A percentile compares a stretch with the other conserved stretches of the same genome.
These are phyloP conservation scores for Tachypleus tridentatus DNA, from an alignment of 1,140 invertebrate genomes.

Conservation along the genomic window DNA sequence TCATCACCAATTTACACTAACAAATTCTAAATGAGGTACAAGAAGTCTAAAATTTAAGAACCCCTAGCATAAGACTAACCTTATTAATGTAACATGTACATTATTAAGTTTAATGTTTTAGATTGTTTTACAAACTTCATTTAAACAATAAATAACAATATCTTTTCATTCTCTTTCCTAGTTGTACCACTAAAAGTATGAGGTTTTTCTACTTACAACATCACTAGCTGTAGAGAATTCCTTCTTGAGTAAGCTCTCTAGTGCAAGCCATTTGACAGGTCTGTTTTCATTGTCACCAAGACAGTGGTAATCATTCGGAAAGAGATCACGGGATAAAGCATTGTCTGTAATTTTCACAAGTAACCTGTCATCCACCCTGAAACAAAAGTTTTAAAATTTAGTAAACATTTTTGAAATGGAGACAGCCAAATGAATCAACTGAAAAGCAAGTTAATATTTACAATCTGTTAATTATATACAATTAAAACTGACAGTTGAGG, in stretches of 20 bases:
- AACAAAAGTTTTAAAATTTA: too few species aligned
- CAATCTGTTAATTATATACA: too few species aligned
- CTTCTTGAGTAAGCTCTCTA: slow-evolving; percentile 71
- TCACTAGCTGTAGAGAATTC: slow-evolving; percentile 76
- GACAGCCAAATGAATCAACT: too few species aligned
- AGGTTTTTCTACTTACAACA: slow-evolving; percentile 50
- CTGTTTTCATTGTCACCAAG: slow-evolving; percentile 89
- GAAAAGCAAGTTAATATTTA: too few species aligned
- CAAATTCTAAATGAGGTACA: too few species aligned
- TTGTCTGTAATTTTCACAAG: slow-evolving; percentile 82
- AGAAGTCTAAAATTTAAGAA: too few species aligned
- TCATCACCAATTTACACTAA: too few species aligned
- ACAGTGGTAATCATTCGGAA: slow-evolving; percentile 89
- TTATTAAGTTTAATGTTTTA: too few species aligned
- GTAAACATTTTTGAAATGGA: too few species aligned
- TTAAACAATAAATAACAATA: slow-evolving; percentile 5
- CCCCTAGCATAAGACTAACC: too few species aligned
- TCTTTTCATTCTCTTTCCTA: slow-evolving; percentile 7
- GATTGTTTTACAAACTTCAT: slow-evolving; percentile 12
- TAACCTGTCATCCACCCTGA: slow-evolving; percentile 72
- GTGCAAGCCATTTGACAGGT: slow-evolving; percentile 87
- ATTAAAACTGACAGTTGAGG: too few species aligned
- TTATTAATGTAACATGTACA: too few species aligned
- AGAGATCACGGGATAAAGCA: slow-evolving; percentile 79
- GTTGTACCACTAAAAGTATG: slow-evolving; percentile 14